Conservation (phyloP, 2,888 invertebrate genomes). For the Zaprionus lineosus region DNA sequence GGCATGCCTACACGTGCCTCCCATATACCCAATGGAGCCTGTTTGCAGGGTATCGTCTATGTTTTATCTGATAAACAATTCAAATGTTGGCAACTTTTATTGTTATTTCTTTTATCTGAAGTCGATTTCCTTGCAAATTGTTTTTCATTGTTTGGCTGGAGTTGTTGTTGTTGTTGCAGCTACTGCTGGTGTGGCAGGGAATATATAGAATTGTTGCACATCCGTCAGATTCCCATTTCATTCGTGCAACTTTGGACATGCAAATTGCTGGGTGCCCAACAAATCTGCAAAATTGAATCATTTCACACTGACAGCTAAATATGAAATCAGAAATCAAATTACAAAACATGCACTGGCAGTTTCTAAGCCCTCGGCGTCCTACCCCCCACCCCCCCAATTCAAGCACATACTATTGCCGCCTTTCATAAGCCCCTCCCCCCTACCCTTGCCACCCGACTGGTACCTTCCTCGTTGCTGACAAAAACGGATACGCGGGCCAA, state of each 20-base stretch:
- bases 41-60: too few relatives aligned
- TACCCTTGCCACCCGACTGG: neutral
- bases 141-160: neutral
- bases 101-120: too few relatives aligned
- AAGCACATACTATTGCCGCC: too few relatives aligned
- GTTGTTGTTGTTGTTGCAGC: slow-evolving; percentile 1
- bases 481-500: slow-evolving; percentile 71
- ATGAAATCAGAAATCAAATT: slow-evolving; percentile 73
- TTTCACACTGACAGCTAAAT: slow-evolving; percentile 75
- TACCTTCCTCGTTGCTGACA: slow-evolving; percentile 29
- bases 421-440: too few relatives aligned
- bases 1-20: too few relatives aligned
- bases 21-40: too few relatives aligned
- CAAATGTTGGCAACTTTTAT: too few relatives aligned
- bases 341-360: slow-evolving; percentile 45
- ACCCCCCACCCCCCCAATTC: neutral
- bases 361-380: neutral
- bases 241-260: slow-evolving; percentile 47
- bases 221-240: slow-evolving; percentile 22
- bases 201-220: slow-evolving; percentile 9
- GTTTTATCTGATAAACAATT: too few relatives aligned
- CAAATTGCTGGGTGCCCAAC: slow-evolving; percentile 54
- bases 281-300: slow-evolving; percentile 71
- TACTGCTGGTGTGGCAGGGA: too few relatives aligned
- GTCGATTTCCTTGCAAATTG: too few relatives aligned